These are phyloP conservation scores for Drosophila leonis DNA, from an alignment of 2,888 invertebrate species.

Conservation along the genomic window DNA sequence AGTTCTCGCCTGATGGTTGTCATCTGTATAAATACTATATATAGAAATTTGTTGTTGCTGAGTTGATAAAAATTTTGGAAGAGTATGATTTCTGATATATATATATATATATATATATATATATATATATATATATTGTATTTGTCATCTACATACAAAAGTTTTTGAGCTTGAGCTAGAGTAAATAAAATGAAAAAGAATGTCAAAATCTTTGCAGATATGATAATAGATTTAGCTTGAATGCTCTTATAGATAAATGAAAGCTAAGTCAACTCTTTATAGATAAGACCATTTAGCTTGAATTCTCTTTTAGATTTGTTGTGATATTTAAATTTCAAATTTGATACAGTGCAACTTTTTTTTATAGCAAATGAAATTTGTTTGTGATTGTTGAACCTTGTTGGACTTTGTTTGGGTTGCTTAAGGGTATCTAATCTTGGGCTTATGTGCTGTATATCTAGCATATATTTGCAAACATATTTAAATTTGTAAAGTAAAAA, in stretches of 20 bases:
- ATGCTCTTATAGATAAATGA: background rate
- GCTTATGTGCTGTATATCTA: background rate
- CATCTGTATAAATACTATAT: background rate
- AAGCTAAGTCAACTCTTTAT: background rate
- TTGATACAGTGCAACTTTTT: background rate
- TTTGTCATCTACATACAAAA: background rate
- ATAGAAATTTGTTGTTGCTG: background rate
- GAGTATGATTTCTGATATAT: background rate
- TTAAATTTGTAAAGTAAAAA: too few species aligned
- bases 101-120: background rate
- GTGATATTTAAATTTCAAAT: background rate
- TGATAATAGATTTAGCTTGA: background rate
- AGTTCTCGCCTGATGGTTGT: conserved; percentile 1
- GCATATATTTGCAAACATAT: background rate
- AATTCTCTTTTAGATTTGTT: background rate
- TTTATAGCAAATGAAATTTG: too few species aligned
- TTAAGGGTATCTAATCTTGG: background rate
- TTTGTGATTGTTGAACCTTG: background rate
- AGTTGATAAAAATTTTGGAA: background rate
- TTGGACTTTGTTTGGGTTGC: background rate
- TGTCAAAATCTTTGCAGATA: background rate
- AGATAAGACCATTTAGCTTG: background rate
- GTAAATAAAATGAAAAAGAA: background rate
- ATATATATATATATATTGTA: background rate
- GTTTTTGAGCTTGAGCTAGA: background rate